Base-by-base conservation (phyloP, 1,140 invertebrate genomes). In the Drosophila arawakana region DNA sequence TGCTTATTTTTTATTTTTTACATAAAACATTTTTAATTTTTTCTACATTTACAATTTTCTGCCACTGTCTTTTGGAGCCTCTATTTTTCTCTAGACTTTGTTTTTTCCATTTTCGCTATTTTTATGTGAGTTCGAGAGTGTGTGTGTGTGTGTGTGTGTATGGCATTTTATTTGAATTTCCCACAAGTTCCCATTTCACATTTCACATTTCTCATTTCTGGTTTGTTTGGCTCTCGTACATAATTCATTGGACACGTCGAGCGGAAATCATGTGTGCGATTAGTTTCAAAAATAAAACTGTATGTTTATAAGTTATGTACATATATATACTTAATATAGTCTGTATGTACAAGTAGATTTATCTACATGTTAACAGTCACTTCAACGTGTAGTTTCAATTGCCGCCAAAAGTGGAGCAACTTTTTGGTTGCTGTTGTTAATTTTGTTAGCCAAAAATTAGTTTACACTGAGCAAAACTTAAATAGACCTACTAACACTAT, bases 261-360 rank as follows among this genome's bases (percentile, higher is more conserved):
- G 44, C 82, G 82, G 82, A 86, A 88, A 82, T 88, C 59, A 68
- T 86, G 86, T 86, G 68, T 86, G 69, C 69, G 76, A 61, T 69
- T 62, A 70, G 75, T 73, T 86, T 82, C 61, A 73, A 71, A 81
- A 81, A 81, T 69, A 74, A 30, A 77, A 81, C 73, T 55, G 21
- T 37, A 46, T 7, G 35, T 37, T 43, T 41, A 34, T n/a, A 30
- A 4, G 25, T 2, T 30, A 30, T 6, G 6, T 30, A 30, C 25
- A 30, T 18, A 18, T 47, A 8, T 18, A 18, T 15, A 3, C 2
- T 50, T 4, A 21, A 49, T 18, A 30, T 21, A 25, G 10, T 15
- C 1, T 6, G 43, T 13, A 46, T 41, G 15, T 15, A 41, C n/a
- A 41, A 4, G 7, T 10, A 7, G 0, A 39, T 41, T 13, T 43